Base-by-base conservation (phyloP, 2,888 invertebrate genomes). In the Tineola bisselliella region DNA sequence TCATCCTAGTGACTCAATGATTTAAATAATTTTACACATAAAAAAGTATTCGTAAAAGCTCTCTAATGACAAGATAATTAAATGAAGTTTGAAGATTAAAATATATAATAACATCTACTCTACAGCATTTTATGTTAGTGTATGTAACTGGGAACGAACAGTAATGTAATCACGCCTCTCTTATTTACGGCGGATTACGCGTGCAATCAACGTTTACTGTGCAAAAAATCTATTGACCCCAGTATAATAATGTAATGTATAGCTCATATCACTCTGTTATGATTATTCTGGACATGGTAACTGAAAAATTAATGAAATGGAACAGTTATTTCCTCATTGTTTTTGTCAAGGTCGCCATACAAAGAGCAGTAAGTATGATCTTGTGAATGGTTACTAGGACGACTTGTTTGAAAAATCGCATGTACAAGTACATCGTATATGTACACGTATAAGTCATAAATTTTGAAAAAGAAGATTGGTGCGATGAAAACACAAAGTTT, bases 121-220 rank as follows among this genome's bases (percentile, higher is more conserved):
- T 12, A 56, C 12, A 56, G 52, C 19, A 6, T 17, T 19, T 17
- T 56, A 4, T 56, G 56, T 56, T 30, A 19, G 56, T 48, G 48
- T 48, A 3, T 17, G 18, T 18, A 8, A 18, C 30, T 19, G 56
- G 19, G 25, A 18, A 18, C 25, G 30, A 19, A 56, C 56, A 56
- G 72, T 78, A 79, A 79, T 78, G 76, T 78, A 80, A 84, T 84
- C 84, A 84, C 77, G 79, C 70, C 73, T 72, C 74, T 72, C 78
- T 81, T 82, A 84, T 86, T 82, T 83, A 86, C 81, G 78, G 76
- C 78, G 81, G 83, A 82, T 84, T 86, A 84, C 77, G 79, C 76
- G 73, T 71, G 71, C 80, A 83, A 80, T 83, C 81, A 80, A 73
- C 74, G 65, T 67, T 65, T 30, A 56, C 31, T 44, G 38, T 48